Evolutionary conservation across 1,140 invertebrate genomes (phyloP).

Genomic region (Drosophila kohkoa): DNA sequence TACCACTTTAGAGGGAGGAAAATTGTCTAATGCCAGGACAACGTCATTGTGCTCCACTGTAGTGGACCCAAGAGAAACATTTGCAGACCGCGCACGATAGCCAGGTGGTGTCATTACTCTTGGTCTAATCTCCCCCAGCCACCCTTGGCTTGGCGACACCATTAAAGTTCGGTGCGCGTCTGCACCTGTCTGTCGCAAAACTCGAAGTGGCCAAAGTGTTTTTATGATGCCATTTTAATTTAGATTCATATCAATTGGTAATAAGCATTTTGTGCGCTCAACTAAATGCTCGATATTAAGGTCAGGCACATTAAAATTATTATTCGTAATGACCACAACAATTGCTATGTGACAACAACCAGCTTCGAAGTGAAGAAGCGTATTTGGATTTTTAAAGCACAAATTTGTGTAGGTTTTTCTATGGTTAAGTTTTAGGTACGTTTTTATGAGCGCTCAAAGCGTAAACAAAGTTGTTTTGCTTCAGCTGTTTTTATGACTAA

Average conservation of each 20-base stretch:
- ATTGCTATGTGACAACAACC: background rate
- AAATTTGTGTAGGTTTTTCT: background rate
- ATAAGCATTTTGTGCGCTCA: slow-evolving; percentile 69
- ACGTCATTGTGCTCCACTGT: slow-evolving; percentile 3
- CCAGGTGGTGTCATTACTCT: slow-evolving; percentile 66
- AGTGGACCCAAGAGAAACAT: slow-evolving; percentile 31
- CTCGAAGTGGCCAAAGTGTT: slow-evolving; percentile 54
- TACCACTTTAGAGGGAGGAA: background rate
- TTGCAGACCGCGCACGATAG: slow-evolving; percentile 17
- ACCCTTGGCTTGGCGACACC: background rate
- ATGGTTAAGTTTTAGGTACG: background rate
- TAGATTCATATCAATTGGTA: slow-evolving; percentile 79
- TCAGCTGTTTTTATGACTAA: slow-evolving; percentile 59
- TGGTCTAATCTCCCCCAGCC: slow-evolving; percentile 45
- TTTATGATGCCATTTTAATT: slow-evolving; percentile 82
- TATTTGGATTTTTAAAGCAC: background rate
- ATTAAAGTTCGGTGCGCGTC: slow-evolving; percentile 22
- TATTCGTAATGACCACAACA: slow-evolving; percentile 60
- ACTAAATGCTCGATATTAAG: slow-evolving; percentile 54
- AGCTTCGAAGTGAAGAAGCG: no score
- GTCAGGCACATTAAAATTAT: slow-evolving; percentile 71
- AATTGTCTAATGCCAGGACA: slow-evolving; percentile 39
- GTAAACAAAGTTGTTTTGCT: slow-evolving; percentile 67
- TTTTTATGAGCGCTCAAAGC: slow-evolving; percentile 20
- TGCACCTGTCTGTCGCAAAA: slow-evolving; percentile 46